These are phyloP conservation scores for Vannuccia rotundouncinata DNA, from an alignment of 2,888 invertebrate species.

Conservation along the genomic window DNA sequence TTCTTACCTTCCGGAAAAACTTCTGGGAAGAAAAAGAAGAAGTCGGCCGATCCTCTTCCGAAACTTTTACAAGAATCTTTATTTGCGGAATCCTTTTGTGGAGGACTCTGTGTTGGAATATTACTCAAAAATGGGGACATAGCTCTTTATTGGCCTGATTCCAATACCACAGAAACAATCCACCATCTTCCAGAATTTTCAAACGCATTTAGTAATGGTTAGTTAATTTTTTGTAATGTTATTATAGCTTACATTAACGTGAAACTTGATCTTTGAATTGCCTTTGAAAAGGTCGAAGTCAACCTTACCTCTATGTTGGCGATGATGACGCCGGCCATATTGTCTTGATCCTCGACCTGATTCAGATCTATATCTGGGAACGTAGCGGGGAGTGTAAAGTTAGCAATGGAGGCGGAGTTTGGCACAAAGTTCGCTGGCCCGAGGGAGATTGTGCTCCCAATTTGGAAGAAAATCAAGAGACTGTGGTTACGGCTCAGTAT, in stretches of 20 bases:
- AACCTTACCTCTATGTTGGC: constrained; percentile 1
- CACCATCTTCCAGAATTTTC: constrained; percentile 2
- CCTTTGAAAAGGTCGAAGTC: background rate
- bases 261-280: background rate
- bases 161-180: background rate
- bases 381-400: background rate
- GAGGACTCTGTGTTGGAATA: background rate
- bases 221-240: background rate
- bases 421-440: constrained; percentile 9
- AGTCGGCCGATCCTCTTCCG: background rate
- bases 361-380: background rate
- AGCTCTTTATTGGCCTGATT: background rate
- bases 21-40: background rate
- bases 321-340: background rate
- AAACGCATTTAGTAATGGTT: background rate
- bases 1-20: background rate
- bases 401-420: background rate
- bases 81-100: constrained; percentile 13
- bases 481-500: background rate
- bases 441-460: background rate
- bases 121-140: background rate
- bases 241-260: background rate
- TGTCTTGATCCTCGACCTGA: background rate
- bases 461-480: background rate
- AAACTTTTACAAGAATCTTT: constrained; percentile 2